These are phyloP conservation scores for Bos javanicus DNA, from an alignment of 2,113 vertebrate species.

Conservation along the genomic window DNA sequence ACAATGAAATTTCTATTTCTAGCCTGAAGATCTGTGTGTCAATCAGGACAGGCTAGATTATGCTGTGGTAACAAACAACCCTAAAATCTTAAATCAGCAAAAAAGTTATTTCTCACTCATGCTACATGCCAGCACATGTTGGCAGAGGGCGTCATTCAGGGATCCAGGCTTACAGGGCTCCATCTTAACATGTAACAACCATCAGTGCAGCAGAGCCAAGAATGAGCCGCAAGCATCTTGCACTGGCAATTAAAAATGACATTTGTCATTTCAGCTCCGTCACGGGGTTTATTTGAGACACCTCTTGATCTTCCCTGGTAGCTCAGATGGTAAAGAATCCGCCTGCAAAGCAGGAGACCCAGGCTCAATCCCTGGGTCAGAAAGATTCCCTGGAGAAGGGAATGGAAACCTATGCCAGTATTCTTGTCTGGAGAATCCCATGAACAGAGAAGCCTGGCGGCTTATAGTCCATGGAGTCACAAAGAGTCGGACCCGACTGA, in stretches of 20 bases:
- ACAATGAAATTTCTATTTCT: background rate
- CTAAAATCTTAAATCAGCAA: background rate
- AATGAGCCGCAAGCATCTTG: background rate
- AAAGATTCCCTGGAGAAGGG: background rate
- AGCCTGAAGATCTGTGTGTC: background rate
- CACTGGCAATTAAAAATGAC: background rate
- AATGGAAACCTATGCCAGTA: background rate
- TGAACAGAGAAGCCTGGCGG: background rate
- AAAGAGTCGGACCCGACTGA: fast-evolving
- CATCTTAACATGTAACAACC: background rate
- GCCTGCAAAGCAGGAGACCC: background rate
- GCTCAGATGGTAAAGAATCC: background rate
- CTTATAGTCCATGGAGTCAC: background rate
- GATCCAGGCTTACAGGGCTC: background rate
- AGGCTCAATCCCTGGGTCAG: fast-evolving
- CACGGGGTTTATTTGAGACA: background rate
- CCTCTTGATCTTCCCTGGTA: background rate
- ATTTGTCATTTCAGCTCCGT: background rate
- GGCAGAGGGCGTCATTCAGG: background rate
- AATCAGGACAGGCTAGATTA: background rate
- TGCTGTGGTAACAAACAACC: background rate
- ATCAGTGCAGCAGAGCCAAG: background rate
- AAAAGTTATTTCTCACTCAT: background rate
- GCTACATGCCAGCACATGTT: background rate
- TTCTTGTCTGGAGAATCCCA: background rate